A percentile compares a stretch with the other conserved stretches of the same genome.
These are phyloP conservation scores for Forbesichthys papilliferus DNA, from an alignment of 2,113 vertebrate genomes.

Conservation along the genomic window DNA sequence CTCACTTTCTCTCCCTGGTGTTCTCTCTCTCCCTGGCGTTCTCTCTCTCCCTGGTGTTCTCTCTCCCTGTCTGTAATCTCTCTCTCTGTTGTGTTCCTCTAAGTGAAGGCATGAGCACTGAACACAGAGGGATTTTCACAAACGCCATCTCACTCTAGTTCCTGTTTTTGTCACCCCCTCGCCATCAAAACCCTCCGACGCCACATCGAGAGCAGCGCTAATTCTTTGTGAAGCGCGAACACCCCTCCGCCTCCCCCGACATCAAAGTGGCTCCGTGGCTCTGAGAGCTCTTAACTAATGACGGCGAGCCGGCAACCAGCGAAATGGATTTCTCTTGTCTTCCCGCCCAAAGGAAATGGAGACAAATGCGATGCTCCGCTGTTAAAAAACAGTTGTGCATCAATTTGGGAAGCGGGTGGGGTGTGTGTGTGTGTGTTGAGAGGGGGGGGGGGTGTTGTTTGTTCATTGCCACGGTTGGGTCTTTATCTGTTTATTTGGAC, in stretches of 20 bases:
- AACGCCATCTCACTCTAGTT: slow-evolving; percentile 16
- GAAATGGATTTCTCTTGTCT: slow-evolving; percentile 73
- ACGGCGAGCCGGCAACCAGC: slow-evolving; percentile 56
- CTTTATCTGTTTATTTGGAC: slow-evolving; percentile 76
- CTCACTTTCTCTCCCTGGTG: too few species aligned
- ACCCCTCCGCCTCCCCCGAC: slow-evolving; percentile 41
- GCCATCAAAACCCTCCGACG: slow-evolving; percentile 54
- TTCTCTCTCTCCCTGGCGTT: too few species aligned
- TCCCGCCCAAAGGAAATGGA: slow-evolving; percentile 63
- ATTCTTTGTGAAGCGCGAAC: slow-evolving; percentile 42
- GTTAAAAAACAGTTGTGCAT: slow-evolving; percentile 72
- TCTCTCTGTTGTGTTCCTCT: slow-evolving; percentile 42
- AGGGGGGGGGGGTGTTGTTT: slow-evolving; percentile 59
- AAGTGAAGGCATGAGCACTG: slow-evolving; percentile 23
- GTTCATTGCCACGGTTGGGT: slow-evolving; percentile 64
- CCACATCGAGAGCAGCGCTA: slow-evolving; percentile 53
- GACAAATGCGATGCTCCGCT: slow-evolving; percentile 62
- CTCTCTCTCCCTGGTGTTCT: background rate
- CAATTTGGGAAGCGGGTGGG: slow-evolving; percentile 63
- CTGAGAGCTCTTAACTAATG: slow-evolving; percentile 72
- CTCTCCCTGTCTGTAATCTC: background rate
- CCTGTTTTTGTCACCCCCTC: slow-evolving; percentile 22
- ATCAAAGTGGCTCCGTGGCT: slow-evolving; percentile 65
- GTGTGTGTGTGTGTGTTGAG: too few species aligned
- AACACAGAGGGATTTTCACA: slow-evolving; percentile 9